A percentile compares a stretch with the other conserved stretches of the same genome.
These are phyloP conservation scores for Athetis lepigone DNA, from an alignment of 2,888 invertebrate genomes.

Conservation along the genomic window DNA sequence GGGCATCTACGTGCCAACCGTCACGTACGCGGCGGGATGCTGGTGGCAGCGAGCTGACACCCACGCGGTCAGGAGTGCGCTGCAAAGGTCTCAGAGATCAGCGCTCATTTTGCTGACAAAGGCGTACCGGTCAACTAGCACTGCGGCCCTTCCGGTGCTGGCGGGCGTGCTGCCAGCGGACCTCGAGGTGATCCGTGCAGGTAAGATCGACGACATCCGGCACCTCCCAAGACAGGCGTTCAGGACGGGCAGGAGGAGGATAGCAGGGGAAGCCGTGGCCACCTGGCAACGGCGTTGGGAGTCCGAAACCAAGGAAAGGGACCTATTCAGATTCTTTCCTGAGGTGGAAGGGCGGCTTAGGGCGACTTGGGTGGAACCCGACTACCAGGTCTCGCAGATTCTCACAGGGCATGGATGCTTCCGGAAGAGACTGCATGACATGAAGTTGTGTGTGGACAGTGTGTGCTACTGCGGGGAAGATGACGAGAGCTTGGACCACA, in stretches of 20 bases:
- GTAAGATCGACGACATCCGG: constrained; percentile 4
- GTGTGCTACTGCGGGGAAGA: constrained; percentile 31
- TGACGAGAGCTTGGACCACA: constrained; percentile 17
- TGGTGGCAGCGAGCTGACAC: too few relatives aligned
- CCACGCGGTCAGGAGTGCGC: too few relatives aligned
- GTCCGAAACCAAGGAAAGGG: constrained; percentile 39
- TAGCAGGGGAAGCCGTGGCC: neutral
- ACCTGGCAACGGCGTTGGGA: constrained; percentile 56
- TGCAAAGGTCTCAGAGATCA: too few relatives aligned
- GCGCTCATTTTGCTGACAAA: too few relatives aligned
- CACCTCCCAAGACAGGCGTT: neutral
- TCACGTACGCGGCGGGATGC: too few relatives aligned
- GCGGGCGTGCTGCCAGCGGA: too few relatives aligned
- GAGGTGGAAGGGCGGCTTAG: constrained; percentile 46
- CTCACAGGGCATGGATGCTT: constrained; percentile 59
- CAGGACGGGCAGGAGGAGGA: neutral
- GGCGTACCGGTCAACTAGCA: too few relatives aligned
- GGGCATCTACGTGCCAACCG: too few relatives aligned
- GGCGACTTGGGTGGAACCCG: constrained; percentile 54
- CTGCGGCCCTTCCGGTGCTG: too few relatives aligned
- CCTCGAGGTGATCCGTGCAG: too few relatives aligned
- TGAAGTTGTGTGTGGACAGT: constrained; percentile 36
- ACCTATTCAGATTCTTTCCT: constrained; percentile 58
- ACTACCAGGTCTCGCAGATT: constrained; percentile 55
- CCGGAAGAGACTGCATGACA: constrained; percentile 38